Evolutionary conservation across 2,113 vertebrate species (phyloP).

Genomic region (Toxotes chatareus): DNA sequence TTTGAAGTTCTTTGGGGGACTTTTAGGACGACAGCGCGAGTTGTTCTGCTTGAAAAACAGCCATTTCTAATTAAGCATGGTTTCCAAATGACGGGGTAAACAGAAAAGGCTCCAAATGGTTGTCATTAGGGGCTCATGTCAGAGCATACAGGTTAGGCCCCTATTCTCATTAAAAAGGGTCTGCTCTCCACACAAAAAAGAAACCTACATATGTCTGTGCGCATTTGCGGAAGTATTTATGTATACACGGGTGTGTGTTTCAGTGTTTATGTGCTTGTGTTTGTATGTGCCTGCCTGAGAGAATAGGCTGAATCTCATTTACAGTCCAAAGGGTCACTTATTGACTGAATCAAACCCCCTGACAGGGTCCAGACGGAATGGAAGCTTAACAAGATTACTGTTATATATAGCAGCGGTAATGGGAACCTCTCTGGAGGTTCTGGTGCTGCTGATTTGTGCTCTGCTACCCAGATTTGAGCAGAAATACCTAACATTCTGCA

Average conservation of each 20-base stretch:
- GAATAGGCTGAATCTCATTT: conserved; percentile 72
- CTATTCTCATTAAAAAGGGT: conserved; percentile 46
- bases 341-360: conserved; percentile 72
- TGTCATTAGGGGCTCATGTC: conserved; percentile 57
- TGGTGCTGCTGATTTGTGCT: conserved; percentile 70
- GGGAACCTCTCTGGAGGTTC: conserved; percentile 75
- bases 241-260: neutral
- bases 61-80: conserved; percentile 67
- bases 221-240: conserved; percentile 18
- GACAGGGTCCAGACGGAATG: conserved; percentile 67
- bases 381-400: conserved; percentile 81
- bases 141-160: conserved; percentile 46
- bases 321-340: conserved; percentile 79
- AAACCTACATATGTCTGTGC: neutral
- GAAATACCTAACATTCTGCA: conserved; percentile 58
- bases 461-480: conserved; percentile 61
- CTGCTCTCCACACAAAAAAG: conserved; percentile 8
- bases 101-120: conserved; percentile 53
- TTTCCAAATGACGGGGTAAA: conserved; percentile 61
- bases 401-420: conserved; percentile 80
- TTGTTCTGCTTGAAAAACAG: conserved; percentile 67
- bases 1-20: conserved; percentile 45
- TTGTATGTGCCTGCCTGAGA: conserved; percentile 39
- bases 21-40: conserved; percentile 47
- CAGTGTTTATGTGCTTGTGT: conserved; percentile 24